Conservation (phyloP, 2,113 vertebrate genomes). For the Melanerpes aurifrons region DNA sequence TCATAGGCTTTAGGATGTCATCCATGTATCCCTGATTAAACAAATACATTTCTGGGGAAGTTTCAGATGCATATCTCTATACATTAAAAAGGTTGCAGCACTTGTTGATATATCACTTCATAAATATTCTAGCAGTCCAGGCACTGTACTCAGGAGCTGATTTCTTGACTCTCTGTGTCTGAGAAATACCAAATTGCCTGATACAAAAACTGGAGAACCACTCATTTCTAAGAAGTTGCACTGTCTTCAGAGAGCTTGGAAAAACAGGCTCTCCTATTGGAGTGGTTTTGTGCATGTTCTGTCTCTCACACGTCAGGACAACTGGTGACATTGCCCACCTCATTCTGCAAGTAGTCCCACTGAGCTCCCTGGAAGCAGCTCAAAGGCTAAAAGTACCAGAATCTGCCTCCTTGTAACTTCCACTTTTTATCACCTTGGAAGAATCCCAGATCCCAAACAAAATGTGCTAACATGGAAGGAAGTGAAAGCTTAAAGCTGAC, state of each 20-base stretch:
- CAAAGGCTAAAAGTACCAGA: neutral
- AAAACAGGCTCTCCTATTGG: neutral
- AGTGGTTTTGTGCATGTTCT: neutral
- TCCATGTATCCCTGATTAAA: neutral
- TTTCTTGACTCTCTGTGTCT: neutral
- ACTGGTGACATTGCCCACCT: neutral
- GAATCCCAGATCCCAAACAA: neutral
- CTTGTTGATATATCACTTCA: neutral
- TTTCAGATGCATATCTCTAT: neutral
- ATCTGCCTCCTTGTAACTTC: neutral
- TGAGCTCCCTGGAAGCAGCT: neutral
- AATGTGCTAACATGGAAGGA: neutral
- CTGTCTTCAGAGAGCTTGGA: neutral
- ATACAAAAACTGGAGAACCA: neutral
- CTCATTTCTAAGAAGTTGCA: neutral
- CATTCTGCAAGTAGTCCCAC: neutral
- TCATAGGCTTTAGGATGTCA: neutral
- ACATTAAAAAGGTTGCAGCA: neutral
- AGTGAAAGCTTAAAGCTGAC: neutral
- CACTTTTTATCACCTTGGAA: neutral
- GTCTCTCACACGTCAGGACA: neutral
- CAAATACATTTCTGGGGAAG: neutral
- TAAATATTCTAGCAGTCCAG: neutral
- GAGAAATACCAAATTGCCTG: neutral
- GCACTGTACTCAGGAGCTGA: neutral